Conservation (phyloP, 2,797 vertebrate species). For the Poeciliopsis gracilis region DNA sequence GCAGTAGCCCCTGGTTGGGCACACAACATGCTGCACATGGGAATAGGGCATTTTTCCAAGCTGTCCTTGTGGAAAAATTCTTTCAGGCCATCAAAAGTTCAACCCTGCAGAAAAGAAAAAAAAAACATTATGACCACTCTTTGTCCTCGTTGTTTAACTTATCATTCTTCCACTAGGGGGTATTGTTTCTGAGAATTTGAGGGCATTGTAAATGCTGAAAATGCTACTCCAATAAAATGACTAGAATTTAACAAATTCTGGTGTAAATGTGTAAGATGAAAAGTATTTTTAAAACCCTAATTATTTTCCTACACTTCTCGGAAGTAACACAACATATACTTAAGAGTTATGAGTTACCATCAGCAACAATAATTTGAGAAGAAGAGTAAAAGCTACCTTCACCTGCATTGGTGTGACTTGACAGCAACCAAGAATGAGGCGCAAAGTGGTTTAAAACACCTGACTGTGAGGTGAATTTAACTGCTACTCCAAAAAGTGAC, state of each 20-base stretch:
- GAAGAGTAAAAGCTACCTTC: neutral
- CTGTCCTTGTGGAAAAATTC: conserved; percentile 12
- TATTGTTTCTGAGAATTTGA: neutral
- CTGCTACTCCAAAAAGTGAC: neutral
- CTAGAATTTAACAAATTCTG: neutral
- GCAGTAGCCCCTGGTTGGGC: conserved; percentile 19
- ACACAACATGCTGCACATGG: conserved; percentile 13
- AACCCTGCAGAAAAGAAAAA: conserved; percentile 10
- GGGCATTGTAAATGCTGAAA: neutral
- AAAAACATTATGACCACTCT: conserved; percentile 7
- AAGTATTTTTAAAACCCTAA: neutral
- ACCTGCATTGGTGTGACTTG: neutral
- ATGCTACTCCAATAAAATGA: neutral
- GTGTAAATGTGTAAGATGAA: neutral
- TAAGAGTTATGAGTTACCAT: neutral
- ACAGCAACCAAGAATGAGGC: neutral
- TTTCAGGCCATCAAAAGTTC: conserved; percentile 2
- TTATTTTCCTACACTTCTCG: neutral
- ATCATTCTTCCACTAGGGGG: neutral
- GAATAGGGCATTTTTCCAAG: conserved; percentile 33
- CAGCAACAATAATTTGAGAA: neutral
- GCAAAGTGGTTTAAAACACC: neutral
- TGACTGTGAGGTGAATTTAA: neutral
- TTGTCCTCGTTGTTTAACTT: neutral
- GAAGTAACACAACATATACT: conserved; percentile 1